Base-by-base conservation (phyloP, 2,797 vertebrate genomes). In the Spinibarbus caldwelli region DNA sequence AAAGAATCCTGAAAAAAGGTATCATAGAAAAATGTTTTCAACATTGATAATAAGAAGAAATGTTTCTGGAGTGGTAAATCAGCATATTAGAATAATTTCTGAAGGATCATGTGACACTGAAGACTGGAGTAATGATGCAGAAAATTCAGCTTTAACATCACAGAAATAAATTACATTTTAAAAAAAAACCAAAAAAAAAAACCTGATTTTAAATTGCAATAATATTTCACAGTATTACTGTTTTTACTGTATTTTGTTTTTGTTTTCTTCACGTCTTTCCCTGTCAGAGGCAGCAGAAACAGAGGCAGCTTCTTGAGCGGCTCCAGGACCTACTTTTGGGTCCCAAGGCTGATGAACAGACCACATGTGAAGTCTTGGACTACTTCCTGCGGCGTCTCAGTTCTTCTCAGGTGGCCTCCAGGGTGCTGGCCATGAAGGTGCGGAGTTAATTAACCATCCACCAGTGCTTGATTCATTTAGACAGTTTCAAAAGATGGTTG, bases 341-440 rank as follows among this genome's bases (percentile, higher is more conserved):
- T 76, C 96, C 98, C 36, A 97, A 97, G 80, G 98, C 98, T 0
- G 98, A 99, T 0, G 98, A 99, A 85, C 98, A 98, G 93, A 99
- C 98, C 54, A 99, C 98, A 0, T 98, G 98, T 0, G 98, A 99
- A 91, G 98, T 99, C 88, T 94, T 99, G 23, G 98, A 99, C 93
- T 99, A 99, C 92, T 99, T 99, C 89, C 94, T 99, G 36, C 95
- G 98, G 1, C 96, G 98, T 23, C 96, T 99, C 34, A 97, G 98
- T 89, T 99, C 98, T 21, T 96, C 98, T 14, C 98, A 99, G 92
- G 97, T 98, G 91, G 97, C 98, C 21, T 99, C 98, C 0, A 92
- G 98, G 31, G 97, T 98, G 31, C 93, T 99, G 81, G 98, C 98
- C 82, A 99, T 98, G 96, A 99, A 99, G 97, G 98, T 99, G 19